These are phyloP conservation scores for Lethocerus indicus DNA, from an alignment of 1,140 invertebrate species.

Conservation along the genomic window DNA sequence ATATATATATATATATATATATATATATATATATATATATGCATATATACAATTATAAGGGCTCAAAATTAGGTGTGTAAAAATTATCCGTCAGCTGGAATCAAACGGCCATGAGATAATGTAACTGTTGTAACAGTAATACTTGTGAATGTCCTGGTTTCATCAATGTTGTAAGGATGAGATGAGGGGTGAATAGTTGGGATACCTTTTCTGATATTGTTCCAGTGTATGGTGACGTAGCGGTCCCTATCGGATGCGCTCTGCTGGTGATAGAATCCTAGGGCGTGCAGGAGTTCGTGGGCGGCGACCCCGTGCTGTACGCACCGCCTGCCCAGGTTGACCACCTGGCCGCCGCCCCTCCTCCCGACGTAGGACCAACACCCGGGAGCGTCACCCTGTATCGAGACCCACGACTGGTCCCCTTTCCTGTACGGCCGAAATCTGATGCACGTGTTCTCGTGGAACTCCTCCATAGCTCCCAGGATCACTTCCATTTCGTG, in stretches of 20 bases:
- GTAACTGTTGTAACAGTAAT: too few relatives aligned
- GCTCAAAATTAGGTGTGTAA: too few relatives aligned
- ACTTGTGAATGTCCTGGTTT: too few relatives aligned
- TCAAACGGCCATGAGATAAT: too few relatives aligned
- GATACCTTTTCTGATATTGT: constrained; percentile 34
- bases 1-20: too few relatives aligned
- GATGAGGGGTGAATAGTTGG: too few relatives aligned
- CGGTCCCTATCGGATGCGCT: constrained; percentile 43
- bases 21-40: too few relatives aligned
- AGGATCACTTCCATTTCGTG: constrained; percentile 28
- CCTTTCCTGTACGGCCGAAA: constrained; percentile 35
- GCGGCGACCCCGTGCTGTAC: constrained; percentile 36
- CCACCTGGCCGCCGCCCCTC: constrained; percentile 34
- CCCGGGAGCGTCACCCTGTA: constrained; percentile 25
- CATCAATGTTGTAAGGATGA: too few relatives aligned
- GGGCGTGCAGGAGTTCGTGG: constrained; percentile 45
- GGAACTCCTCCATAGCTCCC: constrained; percentile 32
- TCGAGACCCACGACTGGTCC: constrained; percentile 33
- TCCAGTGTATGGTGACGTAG: constrained; percentile 39
- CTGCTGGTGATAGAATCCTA: constrained; percentile 53
- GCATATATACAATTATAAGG: too few relatives aligned
- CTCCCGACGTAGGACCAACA: constrained; percentile 37
- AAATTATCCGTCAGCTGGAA: too few relatives aligned
- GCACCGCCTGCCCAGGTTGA: constrained; percentile 36
- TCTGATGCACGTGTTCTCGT: constrained; percentile 37